phyloP scores from a whole-genome alignment of 2,113 vertebrate species.

The Glareola pratincola region DNA sequence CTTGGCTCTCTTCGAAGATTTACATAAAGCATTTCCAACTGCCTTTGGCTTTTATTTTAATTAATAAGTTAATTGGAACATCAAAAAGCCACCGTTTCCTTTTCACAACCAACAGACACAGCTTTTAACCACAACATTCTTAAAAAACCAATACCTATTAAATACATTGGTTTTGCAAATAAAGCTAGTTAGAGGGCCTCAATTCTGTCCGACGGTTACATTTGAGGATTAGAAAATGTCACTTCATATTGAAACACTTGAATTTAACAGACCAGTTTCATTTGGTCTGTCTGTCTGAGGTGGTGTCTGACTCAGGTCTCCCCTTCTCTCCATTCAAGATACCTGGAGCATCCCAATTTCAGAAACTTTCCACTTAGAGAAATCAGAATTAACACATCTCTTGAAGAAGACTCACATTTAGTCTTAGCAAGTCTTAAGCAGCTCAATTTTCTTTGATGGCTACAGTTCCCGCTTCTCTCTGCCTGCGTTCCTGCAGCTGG shows the following conservation, averaged over 20 bases:
- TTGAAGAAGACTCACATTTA: background rate
- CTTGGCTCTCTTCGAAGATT: background rate
- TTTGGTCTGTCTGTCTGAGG: background rate
- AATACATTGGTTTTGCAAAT: background rate
- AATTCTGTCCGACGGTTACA: background rate
- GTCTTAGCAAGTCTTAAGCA: background rate
- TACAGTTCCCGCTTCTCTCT: background rate
- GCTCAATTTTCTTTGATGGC: background rate
- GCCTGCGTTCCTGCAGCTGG: background rate
- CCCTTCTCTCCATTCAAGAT: background rate
- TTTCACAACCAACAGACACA: background rate
- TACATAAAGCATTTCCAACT: background rate
- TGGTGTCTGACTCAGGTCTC: background rate
- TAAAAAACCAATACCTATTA: background rate
- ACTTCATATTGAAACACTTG: background rate
- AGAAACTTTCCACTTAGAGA: background rate
- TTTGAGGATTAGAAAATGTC: background rate
- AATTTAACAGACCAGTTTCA: background rate
- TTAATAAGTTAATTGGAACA: background rate
- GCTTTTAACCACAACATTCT: background rate
- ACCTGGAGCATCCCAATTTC: background rate
- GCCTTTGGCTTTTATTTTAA: background rate
- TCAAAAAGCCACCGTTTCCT: background rate
- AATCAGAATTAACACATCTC: background rate
- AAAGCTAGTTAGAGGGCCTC: background rate